Evolutionary conservation across 2,797 vertebrate genomes (phyloP), one percentile per base, ranked within the genome.

Genomic region (Gymnocypris eckloni): DNA sequence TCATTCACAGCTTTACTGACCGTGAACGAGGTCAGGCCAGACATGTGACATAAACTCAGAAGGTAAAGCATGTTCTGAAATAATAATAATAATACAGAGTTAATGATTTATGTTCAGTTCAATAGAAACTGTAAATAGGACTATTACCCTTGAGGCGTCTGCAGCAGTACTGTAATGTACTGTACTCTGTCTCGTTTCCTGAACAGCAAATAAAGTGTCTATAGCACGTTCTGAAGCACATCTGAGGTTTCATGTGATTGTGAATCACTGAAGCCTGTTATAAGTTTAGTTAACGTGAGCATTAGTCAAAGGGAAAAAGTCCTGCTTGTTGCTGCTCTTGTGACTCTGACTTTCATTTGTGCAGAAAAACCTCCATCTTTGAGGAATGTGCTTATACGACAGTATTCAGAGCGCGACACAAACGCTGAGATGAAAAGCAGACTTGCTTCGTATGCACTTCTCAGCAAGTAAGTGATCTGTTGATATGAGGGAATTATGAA

Each of bases 391-490:
- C 76, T 92, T 76, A 92, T 80, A 86, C 13, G 2, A 0, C 56
- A 16, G 67, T 93, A 92, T 70, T 70, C 56, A 0, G 4, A 87
- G 4, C 7, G 54, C 2, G 5, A 20, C 8, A 22, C 88, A 41
- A 54, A 69, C 7, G 6, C 12, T 1, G 83, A 89, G 39, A 37
- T 1, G 6, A 85, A 16, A 11, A 70, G 25, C 67, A 87, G 88
- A 6, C 87, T 87, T 70, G 56, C 90, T 37, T 79, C 64, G 48
- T 64, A 54, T 1, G 90, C 71, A 22, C 87, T 94, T 12, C 66
- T 85, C 22, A 90, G 43, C 80, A 76, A 61, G 70, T 86, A 77
- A 13, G 33, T 56, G 45, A 39, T 1, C 6, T 13, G 2, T 1
- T 11, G 4, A 20, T 12, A 3, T 75, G 25, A 33, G 18, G 28